Conservation (phyloP, 92 coral and sea anemone species). For the Pocillopora meandrina region DNA sequence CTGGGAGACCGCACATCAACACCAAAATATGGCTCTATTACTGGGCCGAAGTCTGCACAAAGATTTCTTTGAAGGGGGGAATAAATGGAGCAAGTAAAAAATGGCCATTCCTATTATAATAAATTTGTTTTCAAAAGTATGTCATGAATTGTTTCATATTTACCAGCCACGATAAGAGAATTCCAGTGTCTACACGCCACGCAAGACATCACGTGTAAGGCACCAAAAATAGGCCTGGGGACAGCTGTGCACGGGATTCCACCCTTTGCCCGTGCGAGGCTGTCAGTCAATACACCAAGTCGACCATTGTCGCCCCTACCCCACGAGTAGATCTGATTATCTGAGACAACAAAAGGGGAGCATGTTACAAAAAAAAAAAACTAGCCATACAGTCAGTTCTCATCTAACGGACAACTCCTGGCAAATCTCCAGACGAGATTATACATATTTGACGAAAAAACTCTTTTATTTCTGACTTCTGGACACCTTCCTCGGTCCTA, state of each 20-base stretch:
- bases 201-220: conserved; percentile 89
- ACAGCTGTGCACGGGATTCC: conserved; percentile 91
- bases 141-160: background rate
- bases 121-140: background rate
- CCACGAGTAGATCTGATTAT: conserved; percentile 94
- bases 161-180: conserved; percentile 94
- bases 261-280: conserved; percentile 75
- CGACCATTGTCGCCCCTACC: conserved; percentile 99
- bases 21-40: too few relatives aligned
- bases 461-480: too few relatives aligned
- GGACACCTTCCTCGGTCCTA: too few relatives aligned
- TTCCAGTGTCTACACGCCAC: conserved; percentile 96
- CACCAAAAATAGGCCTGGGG: conserved; percentile 95
- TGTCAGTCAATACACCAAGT: conserved; percentile 86
- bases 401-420: too few relatives aligned
- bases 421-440: too few relatives aligned
- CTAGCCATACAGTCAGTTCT: too few relatives aligned
- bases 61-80: background rate
- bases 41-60: background rate
- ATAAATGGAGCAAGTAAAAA: background rate
- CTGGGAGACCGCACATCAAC: too few relatives aligned
- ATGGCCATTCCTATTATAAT: background rate
- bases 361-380: too few relatives aligned
- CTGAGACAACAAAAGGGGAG: conserved; percentile 39
- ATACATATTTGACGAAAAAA: too few relatives aligned